phyloP scores from a whole-genome alignment of 2,797 vertebrate genomes.

The Amblyraja radiata region DNA sequence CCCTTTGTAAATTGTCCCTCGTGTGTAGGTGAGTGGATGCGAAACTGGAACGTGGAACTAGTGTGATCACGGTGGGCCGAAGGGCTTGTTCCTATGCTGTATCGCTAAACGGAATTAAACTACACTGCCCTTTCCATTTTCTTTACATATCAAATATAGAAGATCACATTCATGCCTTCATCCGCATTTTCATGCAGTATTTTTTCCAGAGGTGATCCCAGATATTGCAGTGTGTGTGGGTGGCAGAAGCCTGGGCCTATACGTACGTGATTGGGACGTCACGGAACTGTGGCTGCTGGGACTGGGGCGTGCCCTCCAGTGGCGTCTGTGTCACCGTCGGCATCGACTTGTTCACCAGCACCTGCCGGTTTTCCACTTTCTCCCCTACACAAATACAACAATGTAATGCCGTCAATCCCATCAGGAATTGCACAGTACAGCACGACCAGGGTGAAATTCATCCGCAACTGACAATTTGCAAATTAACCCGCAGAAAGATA shows the following conservation, averaged over 20 bases:
- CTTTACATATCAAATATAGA: neutral
- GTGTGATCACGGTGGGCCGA: no score
- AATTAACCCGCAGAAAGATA: neutral
- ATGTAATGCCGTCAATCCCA: neutral
- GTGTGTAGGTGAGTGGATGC: no score
- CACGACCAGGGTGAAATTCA: neutral
- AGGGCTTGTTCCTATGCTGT: no score
- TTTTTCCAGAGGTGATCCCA: neutral
- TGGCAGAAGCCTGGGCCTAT: neutral
- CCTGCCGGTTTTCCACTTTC: slow-evolving; percentile 93
- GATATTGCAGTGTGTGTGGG: neutral
- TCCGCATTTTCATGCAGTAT: neutral
- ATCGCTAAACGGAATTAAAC: no score
- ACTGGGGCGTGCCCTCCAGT: slow-evolving; percentile 84
- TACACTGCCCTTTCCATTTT: neutral
- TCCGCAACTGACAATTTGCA: neutral
- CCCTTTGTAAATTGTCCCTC: no score
- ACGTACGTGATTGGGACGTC: slow-evolving; percentile 91
- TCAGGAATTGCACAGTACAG: neutral
- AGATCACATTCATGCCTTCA: no score
- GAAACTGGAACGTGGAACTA: no score
- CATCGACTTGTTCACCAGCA: slow-evolving; percentile 96
- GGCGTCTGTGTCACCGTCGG: slow-evolving; percentile 93
- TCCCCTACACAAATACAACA: slow-evolving; percentile 67
- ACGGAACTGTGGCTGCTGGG: slow-evolving; percentile 88